These are phyloP conservation scores for Gracilinanus agilis DNA, from an alignment of 2,113 vertebrate genomes.

Conservation along the genomic window DNA sequence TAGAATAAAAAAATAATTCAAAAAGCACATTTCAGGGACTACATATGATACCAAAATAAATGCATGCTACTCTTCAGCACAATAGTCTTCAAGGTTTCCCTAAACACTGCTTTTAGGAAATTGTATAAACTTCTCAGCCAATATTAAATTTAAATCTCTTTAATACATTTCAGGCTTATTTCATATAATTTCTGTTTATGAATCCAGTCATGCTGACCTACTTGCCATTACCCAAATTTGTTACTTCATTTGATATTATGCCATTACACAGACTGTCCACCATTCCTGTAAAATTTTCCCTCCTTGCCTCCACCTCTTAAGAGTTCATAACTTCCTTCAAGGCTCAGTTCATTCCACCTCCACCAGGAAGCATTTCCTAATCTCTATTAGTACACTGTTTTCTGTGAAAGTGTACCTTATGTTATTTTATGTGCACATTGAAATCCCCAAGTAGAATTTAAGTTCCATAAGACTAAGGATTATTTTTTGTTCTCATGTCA, in stretches of 20 bases:
- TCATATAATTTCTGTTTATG: neutral
- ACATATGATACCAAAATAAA: neutral
- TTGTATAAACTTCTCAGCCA: neutral
- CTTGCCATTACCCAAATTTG: neutral
- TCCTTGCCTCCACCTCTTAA: neutral
- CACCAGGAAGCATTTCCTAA: neutral
- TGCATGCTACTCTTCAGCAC: neutral
- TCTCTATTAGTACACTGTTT: neutral
- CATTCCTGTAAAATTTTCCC: neutral
- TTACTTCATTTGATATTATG: neutral
- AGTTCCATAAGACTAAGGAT: no score
- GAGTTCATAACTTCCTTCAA: neutral
- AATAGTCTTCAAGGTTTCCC: neutral
- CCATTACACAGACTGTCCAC: neutral
- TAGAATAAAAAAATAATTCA: neutral
- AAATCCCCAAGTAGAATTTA: no score
- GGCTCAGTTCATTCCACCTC: neutral
- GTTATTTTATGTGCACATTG: neutral
- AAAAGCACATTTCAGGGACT: neutral
- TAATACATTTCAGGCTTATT: neutral
- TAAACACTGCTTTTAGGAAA: neutral
- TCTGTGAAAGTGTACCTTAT: neutral
- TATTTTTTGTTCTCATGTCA: no score
- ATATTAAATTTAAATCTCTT: neutral
- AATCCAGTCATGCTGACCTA: neutral